Evolutionary conservation across 1,140 invertebrate species (phyloP).

Genomic region (Parapsyche elsis): DNA sequence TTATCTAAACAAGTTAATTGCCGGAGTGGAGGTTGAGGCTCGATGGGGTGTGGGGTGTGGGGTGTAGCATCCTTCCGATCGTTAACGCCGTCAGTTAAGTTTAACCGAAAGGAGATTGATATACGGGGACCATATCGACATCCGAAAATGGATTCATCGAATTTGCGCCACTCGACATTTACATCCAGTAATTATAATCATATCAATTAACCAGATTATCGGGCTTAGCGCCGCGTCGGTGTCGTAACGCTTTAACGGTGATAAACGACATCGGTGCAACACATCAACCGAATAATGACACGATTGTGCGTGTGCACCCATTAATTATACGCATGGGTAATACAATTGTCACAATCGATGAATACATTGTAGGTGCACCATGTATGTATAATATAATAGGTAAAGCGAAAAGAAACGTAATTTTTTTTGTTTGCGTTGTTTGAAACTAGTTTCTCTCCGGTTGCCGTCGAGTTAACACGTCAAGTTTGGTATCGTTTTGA

Average conservation of each 20-base stretch:
- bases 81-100: slow-evolving; percentile 14
- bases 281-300: neutral
- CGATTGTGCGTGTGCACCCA: neutral
- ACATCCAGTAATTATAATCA: slow-evolving; percentile 19
- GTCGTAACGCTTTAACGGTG: neutral
- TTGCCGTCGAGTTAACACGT: no score
- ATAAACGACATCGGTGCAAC: slow-evolving; percentile 3
- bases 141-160: slow-evolving; percentile 17
- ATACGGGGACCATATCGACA: slow-evolving; percentile 15
- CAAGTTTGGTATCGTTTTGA: no score
- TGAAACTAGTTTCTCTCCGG: no score
- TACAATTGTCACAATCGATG: no score
- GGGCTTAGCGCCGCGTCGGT: neutral
- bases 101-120: slow-evolving; percentile 30
- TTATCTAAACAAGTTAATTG: slow-evolving; percentile 1
- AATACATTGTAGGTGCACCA: no score
- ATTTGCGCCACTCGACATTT: neutral
- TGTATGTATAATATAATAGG: no score
- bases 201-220: slow-evolving; percentile 15
- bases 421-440: no score
- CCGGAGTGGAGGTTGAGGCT: neutral
- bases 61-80: neutral
- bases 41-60: neutral
- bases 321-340: no score
- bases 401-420: no score